phyloP scores from a whole-genome alignment of 1,140 invertebrate species.

The Tyrophagus putrescentiae region DNA sequence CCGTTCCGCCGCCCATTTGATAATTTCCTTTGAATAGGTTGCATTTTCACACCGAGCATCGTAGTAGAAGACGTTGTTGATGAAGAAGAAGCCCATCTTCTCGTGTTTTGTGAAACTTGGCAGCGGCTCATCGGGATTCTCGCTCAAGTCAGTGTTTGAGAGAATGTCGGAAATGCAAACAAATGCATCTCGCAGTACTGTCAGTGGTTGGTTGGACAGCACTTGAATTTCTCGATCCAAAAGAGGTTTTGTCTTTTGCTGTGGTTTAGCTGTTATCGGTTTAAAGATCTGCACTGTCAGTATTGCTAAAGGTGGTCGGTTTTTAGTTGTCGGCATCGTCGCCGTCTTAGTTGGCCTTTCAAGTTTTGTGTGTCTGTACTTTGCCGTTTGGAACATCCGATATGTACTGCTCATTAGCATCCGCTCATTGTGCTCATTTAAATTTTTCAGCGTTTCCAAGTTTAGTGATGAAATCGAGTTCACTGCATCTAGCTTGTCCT shows the following conservation, averaged over 20 bases:
- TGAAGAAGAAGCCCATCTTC: conserved; percentile 58
- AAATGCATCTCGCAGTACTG: conserved; percentile 49
- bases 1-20: conserved; percentile 44
- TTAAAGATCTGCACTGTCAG: conserved; percentile 26
- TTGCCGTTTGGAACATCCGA: not conserved
- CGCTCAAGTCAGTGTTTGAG: conserved; percentile 45
- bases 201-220: conserved; percentile 45
- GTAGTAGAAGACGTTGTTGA: conserved; percentile 61
- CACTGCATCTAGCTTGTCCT: not conserved
- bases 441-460: conserved; percentile 2
- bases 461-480: not conserved
- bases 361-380: not conserved
- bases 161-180: conserved; percentile 48
- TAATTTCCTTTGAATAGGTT: conserved; percentile 35
- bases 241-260: not conserved
- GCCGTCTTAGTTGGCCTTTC: not conserved
- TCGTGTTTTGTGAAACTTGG: conserved; percentile 44
- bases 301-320: conserved; percentile 5
- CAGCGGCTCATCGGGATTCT: conserved; percentile 37
- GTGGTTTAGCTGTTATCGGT: conserved; percentile 2
- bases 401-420: not conserved
- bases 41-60: conserved; percentile 39
- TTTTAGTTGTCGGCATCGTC: not conserved
- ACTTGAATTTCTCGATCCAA: conserved; percentile 42
- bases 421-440: not conserved